Evolutionary conservation across 1,140 invertebrate genomes (phyloP).

Genomic region (Microplitis demolitor): DNA sequence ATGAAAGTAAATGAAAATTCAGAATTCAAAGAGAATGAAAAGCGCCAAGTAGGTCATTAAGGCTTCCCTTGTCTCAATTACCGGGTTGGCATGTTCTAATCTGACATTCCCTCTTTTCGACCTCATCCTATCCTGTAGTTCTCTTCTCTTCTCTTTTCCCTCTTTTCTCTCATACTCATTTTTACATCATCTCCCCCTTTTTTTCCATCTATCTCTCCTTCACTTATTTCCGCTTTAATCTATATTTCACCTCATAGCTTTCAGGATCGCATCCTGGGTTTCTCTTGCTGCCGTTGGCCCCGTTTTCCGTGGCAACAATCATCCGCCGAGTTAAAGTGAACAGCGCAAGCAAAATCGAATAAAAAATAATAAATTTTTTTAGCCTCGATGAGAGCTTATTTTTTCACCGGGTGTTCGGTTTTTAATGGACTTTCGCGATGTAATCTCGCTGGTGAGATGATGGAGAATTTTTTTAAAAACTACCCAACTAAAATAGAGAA

Average conservation of each 20-base stretch:
- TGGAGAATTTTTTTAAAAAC: no score
- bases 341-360: neutral
- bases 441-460: neutral
- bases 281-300: neutral
- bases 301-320: constrained; percentile 9
- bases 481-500: neutral
- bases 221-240: constrained; percentile 6
- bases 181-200: no score
- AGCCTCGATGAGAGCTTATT: constrained; percentile 5
- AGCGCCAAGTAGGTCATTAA: constrained; percentile 1
- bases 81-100: constrained; percentile 12
- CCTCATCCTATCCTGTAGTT: no score
- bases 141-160: neutral
- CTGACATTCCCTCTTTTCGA: neutral
- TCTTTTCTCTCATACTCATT: neutral
- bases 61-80: constrained; percentile 5
- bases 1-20: neutral
- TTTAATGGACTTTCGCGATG: constrained; percentile 2
- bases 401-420: neutral
- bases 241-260: constrained; percentile 7
- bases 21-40: neutral
- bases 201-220: neutral
- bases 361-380: neutral
- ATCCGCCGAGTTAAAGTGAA: neutral
- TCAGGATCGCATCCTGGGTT: neutral